Conservation (phyloP, 2,888 invertebrate genomes). For the Myathropa florea region DNA sequence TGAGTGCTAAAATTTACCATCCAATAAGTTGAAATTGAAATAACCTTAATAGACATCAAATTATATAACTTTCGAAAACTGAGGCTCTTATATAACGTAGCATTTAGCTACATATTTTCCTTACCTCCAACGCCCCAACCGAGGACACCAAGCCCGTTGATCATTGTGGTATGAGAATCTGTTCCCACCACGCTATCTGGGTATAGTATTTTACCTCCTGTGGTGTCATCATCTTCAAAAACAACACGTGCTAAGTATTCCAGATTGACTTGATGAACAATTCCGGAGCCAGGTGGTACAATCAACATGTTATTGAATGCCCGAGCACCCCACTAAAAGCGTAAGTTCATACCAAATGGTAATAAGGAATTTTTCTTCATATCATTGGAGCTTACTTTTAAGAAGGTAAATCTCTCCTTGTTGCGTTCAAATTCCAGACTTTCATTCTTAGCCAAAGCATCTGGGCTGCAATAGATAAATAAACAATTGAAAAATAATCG, state of each 20-base stretch:
- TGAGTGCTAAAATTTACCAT: neutral
- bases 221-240: conserved; percentile 85
- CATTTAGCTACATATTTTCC: neutral
- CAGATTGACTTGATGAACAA: conserved; percentile 98
- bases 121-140: conserved; percentile 97
- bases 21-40: neutral
- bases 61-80: too few species aligned
- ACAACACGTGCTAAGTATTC: conserved; percentile 96
- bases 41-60: too few species aligned
- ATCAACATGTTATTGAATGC: conserved; percentile 98
- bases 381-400: conserved; percentile 86
- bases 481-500: too few species aligned
- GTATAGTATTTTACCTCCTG: conserved; percentile 83
- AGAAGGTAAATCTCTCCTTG: conserved; percentile 95
- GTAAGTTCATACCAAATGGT: conserved; percentile 37
- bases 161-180: conserved; percentile 99
- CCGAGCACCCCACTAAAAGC: conserved; percentile 94
- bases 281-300: conserved; percentile 98
- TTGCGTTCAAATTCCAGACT: conserved; percentile 97
- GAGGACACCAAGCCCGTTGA: conserved; percentile 96
- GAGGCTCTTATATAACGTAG: neutral
- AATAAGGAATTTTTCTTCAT: neutral
- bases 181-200: conserved; percentile 98
- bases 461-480: conserved; percentile 84
- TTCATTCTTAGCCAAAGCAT: conserved; percentile 95